Conservation (phyloP, 2,113 vertebrate genomes). For the Natator depressus region DNA sequence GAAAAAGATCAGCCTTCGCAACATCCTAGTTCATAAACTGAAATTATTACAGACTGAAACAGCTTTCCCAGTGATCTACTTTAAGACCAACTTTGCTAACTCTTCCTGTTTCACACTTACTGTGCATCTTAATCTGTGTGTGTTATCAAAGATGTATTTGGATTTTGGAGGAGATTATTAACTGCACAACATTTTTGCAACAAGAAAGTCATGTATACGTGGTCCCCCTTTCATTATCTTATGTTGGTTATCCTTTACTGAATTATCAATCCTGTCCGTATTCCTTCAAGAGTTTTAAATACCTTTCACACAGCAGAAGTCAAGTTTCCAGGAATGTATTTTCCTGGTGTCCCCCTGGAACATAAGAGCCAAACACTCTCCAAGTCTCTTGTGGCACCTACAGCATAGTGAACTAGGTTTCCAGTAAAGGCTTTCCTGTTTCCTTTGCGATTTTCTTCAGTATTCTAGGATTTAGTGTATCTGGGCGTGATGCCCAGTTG, state of each 20-base stretch:
- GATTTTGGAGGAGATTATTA: background rate
- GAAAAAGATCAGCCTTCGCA: background rate
- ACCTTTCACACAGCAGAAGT: background rate
- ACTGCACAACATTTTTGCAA: background rate
- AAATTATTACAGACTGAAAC: background rate
- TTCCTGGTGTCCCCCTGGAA: background rate
- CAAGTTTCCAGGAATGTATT: background rate
- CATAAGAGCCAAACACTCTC: background rate
- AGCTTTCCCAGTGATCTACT: background rate
- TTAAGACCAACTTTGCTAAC: background rate
- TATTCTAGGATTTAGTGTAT: slow-evolving; percentile 28
- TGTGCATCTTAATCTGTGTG: background rate
- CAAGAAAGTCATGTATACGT: background rate
- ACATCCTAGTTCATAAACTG: background rate
- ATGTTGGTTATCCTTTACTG: background rate
- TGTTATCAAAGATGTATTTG: background rate
- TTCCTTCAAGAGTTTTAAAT: background rate
- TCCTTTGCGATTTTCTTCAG: slow-evolving; percentile 49
- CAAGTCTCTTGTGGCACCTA: background rate
- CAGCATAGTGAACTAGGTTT: background rate
- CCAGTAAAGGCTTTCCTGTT: slow-evolving; percentile 31
- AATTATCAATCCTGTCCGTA: background rate
- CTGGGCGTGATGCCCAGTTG: slow-evolving; percentile 35
- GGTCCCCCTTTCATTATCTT: background rate
- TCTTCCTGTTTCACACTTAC: background rate